Base-by-base conservation (phyloP, 2,113 vertebrate genomes). In the Pelvicachromis taeniatus region DNA sequence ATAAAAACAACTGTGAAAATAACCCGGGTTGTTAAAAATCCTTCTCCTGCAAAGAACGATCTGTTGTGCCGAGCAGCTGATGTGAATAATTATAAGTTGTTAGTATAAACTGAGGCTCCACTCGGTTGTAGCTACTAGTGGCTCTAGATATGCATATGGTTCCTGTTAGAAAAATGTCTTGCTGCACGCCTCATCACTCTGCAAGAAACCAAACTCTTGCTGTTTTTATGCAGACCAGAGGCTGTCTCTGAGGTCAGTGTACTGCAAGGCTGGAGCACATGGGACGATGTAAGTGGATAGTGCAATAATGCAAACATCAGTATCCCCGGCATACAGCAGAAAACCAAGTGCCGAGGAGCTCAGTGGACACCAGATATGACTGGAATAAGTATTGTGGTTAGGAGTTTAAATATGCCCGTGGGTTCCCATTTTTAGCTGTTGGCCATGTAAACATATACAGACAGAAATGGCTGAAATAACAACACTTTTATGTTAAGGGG, bases 321-420 rank as follows among this genome's bases (percentile, higher is more conserved):
- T 84, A 84, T 90, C 82, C 82, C 78, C 55, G 85, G 53, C 52
- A 38, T 50, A 58, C 65, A 78, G 85, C 59, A 79, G n/a, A 85
- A 90, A 85, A 88, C 38, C 89, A 85, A 83, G 63, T 90, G 92
- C 77, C 45, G 85, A 21, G 86, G 79, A 88, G 80, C 84, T 38
- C 87, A 89, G 85, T 5, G n/a, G 83, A 93, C 92, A 92, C 87
- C 84, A 92, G 92, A 94, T 92, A 86, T 73, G 85, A 87, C 91
- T 70, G 84, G 81, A 92, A 91, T 86, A 94, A 85, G 75, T 84
- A 68, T 89, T 90, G 90, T 91, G 93, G 94, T 92, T 53, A 61
- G 88, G 89, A 82, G 61, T 89, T 93, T 89, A 86, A 92, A 93
- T 85, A 84, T 88, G 78, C 83, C 81, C 59, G 80, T 77, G 87